These are phyloP conservation scores for Edolisoma coerulescens DNA, from an alignment of 2,113 vertebrate species.

Conservation along the genomic window DNA sequence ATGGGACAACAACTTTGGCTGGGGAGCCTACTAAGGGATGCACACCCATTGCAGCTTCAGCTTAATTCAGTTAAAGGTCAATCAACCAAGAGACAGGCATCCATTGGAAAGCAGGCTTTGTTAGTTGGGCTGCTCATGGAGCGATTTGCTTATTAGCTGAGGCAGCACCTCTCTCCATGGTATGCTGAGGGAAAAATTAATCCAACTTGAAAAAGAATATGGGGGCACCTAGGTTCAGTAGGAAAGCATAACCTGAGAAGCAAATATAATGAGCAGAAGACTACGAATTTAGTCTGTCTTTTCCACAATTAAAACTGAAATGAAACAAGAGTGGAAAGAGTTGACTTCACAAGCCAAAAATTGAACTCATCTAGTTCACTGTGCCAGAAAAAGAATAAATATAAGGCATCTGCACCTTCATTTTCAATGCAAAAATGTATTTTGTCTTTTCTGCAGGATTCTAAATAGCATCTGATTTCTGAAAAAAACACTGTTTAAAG, in stretches of 20 bases:
- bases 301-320: background rate
- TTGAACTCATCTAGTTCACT: background rate
- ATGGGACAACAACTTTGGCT: background rate
- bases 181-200: background rate
- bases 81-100: background rate
- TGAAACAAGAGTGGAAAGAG: background rate
- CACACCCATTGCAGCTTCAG: background rate
- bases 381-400: background rate
- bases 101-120: background rate
- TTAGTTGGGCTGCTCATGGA: background rate
- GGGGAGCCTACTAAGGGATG: background rate
- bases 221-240: background rate
- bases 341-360: background rate
- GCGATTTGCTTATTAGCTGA: background rate
- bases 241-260: background rate
- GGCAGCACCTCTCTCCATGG: background rate
- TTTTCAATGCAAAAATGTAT: background rate
- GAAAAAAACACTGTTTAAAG: background rate
- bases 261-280: background rate
- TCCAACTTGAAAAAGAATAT: background rate
- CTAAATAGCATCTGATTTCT: background rate
- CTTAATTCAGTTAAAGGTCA: background rate
- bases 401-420: background rate
- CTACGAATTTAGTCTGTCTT: background rate
- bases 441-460: background rate